Evolutionary conservation across 2,888 invertebrate genomes (phyloP), one percentile per base, ranked within the genome.

Genomic region (Hydrotaea cyrtoneurina): DNA sequence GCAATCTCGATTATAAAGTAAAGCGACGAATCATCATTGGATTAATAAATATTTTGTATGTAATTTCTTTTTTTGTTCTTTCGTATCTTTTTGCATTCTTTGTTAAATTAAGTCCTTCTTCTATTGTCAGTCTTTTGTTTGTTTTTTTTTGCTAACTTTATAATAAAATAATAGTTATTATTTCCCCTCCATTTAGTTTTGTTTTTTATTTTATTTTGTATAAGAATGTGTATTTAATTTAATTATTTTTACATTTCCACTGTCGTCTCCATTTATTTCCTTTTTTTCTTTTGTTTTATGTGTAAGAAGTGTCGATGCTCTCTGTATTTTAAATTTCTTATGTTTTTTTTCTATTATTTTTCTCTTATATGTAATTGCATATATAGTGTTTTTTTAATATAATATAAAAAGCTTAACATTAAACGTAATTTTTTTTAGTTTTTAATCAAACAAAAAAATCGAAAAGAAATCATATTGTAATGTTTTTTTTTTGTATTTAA

Each of bases 311-410:
- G 13, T n/a, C 62, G 74, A 72, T 39, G 82, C 73, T 82, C 76
- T 85, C 69, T 59, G 23, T 59, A 59, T 23, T 46, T 69, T 43
- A 21, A 46, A 23, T 69, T 72, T 82, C 64, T 69, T 74, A 4
- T 69, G 55, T 81, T 62, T 73, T 31, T 78, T 81, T 76, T 80
- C 72, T 64, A 71, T 64, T 71, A 59, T 80, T 83, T 86, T 83
- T 31, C 31, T 31, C 7, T 73, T 86, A 76, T 31, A 3, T 82
- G 71, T 86, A 84, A 83, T 71, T 59, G 55, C 69, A 79, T 82
- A 74, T 78, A 86, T 86, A 88, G 80, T 80, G 79, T 80, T 86
- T 88, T 85, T 43, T 80, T 78, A 83, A 76, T 73, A 77, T 57
- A 71, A 78, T 78, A 62, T 26, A n/a, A 36, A 78, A 80, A 71